A percentile compares a stretch with the other conserved stretches of the same genome.
These are phyloP conservation scores for Bubo scandiacus DNA, from an alignment of 2,113 vertebrate species.

Conservation along the genomic window DNA sequence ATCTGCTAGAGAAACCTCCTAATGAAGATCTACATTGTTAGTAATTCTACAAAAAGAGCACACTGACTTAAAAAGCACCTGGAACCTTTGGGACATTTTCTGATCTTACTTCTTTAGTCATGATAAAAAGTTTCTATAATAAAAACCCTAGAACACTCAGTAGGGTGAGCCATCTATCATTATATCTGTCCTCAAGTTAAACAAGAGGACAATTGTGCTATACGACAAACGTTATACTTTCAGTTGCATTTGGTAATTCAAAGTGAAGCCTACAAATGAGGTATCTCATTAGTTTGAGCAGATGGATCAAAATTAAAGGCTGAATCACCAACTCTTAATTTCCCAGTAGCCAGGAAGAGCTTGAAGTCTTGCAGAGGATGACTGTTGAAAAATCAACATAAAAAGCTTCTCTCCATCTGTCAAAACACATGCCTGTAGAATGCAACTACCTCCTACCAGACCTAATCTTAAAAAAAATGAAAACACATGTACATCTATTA, in stretches of 20 bases:
- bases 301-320: constrained; percentile 89
- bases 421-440: constrained; percentile 76
- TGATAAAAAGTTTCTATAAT: constrained; percentile 1
- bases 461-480: constrained; percentile 63
- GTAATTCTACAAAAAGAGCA: background rate
- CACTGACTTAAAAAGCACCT: background rate
- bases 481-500: constrained; percentile 59
- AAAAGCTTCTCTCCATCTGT: constrained; percentile 83
- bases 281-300: constrained; percentile 85
- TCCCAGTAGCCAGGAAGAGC: constrained; percentile 81
- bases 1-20: background rate
- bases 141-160: constrained; percentile 7
- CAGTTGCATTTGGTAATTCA: constrained; percentile 76
- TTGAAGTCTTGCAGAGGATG: constrained; percentile 79
- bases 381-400: constrained; percentile 79
- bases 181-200: constrained; percentile 63
- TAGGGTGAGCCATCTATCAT: constrained; percentile 66
- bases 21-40: background rate
- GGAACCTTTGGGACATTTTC: constrained; percentile 23
- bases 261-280: constrained; percentile 78
- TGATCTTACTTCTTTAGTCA: constrained; percentile 36
- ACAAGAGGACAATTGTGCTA: constrained; percentile 60
- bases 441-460: constrained; percentile 69
- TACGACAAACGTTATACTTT: constrained; percentile 71
- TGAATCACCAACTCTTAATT: constrained; percentile 86